phyloP scores from a whole-genome alignment of 2,113 vertebrate species.

The Agapornis roseicollis region DNA sequence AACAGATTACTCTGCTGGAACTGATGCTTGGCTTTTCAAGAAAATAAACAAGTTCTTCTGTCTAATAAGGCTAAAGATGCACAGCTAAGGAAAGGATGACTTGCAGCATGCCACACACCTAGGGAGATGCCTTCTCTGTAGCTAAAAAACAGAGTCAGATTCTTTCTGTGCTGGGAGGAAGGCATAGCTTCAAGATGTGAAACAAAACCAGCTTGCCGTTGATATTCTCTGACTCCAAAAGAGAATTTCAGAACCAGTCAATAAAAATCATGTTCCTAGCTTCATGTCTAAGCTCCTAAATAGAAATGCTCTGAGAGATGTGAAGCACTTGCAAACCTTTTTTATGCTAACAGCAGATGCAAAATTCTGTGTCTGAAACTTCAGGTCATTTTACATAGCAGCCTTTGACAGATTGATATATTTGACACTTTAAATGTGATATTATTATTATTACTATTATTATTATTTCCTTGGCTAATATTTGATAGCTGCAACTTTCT shows the following conservation, averaged over 20 bases:
- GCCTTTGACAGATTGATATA: neutral
- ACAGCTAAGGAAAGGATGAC: neutral
- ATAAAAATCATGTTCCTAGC: neutral
- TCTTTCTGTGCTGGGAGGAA: neutral
- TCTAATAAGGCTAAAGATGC: neutral
- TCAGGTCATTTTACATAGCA: neutral
- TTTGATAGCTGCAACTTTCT: neutral
- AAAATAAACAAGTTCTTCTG: neutral
- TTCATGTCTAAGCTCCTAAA: neutral
- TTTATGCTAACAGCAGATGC: neutral
- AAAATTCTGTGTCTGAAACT: neutral
- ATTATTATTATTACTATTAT: no score
- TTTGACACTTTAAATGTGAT: neutral
- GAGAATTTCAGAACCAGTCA: neutral
- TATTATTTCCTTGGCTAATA: neutral
- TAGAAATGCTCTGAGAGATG: rapidly evolving
- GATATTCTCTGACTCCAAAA: neutral
- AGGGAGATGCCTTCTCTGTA: neutral
- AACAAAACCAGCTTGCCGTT: neutral
- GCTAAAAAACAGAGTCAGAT: neutral
- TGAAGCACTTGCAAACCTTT: neutral
- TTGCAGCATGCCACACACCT: rapidly evolving
- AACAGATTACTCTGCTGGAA: neutral
- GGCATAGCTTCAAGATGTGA: neutral
- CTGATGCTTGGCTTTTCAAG: neutral